phyloP scores from a whole-genome alignment of 1,140 invertebrate genomes.

The Tenebrio molitor region DNA sequence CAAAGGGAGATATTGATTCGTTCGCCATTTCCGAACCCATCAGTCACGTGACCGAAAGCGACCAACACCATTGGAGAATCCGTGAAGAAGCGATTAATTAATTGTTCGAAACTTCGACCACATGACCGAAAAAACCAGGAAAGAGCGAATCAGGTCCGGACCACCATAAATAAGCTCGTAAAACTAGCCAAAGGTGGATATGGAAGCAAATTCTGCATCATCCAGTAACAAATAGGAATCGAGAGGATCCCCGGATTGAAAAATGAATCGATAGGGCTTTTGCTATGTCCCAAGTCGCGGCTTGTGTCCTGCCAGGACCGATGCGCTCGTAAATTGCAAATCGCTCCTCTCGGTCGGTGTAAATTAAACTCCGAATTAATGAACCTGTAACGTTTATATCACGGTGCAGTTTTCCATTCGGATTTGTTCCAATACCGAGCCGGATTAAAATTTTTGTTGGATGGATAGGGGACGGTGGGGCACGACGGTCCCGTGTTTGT shows the following conservation, averaged over 20 bases:
- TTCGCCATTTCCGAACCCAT: no score
- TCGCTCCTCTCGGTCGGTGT: conserved; percentile 12
- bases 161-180: no score
- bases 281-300: conserved; percentile 23
- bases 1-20: no score
- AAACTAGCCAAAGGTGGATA: no score
- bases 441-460: conserved; percentile 31
- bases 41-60: no score
- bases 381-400: conserved; percentile 40
- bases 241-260: not conserved
- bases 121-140: no score
- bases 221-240: not conserved
- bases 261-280: conserved; percentile 30
- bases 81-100: no score
- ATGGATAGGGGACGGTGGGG: conserved; percentile 18
- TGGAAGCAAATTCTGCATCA: not conserved
- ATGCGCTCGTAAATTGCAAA: conserved; percentile 35
- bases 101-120: no score
- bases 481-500: no score
- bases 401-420: conserved; percentile 22
- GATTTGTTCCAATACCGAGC: conserved; percentile 37
- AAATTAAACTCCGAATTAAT: conserved; percentile 38
- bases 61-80: no score
- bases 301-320: conserved; percentile 26
- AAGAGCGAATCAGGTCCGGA: no score